A percentile compares a stretch with the other conserved stretches of the same genome.
phyloP scores from a whole-genome alignment of 1,140 invertebrate genomes.

The Cherax destructor region DNA sequence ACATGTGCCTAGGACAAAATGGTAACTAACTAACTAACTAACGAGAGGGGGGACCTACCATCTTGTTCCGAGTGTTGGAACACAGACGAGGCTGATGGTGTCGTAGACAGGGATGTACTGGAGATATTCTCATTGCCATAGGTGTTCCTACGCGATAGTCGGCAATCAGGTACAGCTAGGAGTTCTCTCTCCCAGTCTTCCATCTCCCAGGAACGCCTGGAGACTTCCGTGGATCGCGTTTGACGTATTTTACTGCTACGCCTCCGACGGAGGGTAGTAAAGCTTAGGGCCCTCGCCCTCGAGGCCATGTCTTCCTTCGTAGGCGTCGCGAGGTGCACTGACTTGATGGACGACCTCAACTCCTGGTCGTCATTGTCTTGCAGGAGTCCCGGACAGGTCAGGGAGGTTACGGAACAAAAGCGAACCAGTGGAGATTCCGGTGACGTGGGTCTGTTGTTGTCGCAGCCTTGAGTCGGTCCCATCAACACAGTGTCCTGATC shows the following conservation, averaged over 20 bases:
- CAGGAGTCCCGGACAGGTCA: neutral
- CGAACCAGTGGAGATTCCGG: slow-evolving; percentile 40
- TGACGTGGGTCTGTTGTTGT: slow-evolving; percentile 35
- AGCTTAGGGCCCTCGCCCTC: slow-evolving; percentile 39
- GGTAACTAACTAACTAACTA: too few species aligned
- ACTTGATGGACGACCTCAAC: slow-evolving; percentile 37
- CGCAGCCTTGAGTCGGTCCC: slow-evolving; percentile 12
- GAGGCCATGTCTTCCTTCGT: slow-evolving; percentile 33
- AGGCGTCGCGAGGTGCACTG: slow-evolving; percentile 22
- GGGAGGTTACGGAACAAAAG: slow-evolving; percentile 18
- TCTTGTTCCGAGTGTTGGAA: neutral
- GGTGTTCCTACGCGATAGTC: slow-evolving; percentile 24
- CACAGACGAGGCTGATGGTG: neutral
- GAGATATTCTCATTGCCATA: slow-evolving; percentile 6
- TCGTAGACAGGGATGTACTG: neutral
- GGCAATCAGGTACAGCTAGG: neutral
- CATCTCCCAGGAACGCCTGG: slow-evolving; percentile 60
- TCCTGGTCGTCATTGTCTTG: neutral
- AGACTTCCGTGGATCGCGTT: slow-evolving; percentile 51
- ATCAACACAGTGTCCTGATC: slow-evolving; percentile 9
- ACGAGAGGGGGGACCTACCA: too few species aligned
- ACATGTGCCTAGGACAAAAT: too few species aligned
- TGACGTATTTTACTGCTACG: slow-evolving; percentile 29
- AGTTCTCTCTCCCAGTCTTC: slow-evolving; percentile 62
- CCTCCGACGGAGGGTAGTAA: slow-evolving; percentile 63